Evolutionary conservation across 2,113 vertebrate species (phyloP).

Genomic region (Fulmarus glacialis): DNA sequence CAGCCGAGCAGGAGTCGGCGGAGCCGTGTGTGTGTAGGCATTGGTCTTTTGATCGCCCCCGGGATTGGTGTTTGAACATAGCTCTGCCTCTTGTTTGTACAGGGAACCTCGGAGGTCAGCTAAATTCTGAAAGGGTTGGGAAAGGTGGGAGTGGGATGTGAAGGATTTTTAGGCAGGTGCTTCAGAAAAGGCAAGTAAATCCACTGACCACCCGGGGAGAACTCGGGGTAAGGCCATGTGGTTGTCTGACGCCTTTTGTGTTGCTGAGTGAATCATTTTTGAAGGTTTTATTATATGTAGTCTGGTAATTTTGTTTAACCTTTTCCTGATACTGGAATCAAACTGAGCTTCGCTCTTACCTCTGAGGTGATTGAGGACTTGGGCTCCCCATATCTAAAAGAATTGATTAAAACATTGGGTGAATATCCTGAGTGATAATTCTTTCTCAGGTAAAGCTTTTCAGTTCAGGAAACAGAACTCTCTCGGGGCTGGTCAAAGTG

Average conservation of each 20-base stretch:
- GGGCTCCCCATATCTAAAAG: background rate
- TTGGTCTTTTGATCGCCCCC: rapidly evolving
- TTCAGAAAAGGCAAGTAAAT: background rate
- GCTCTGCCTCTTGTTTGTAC: rapidly evolving
- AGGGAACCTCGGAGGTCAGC: rapidly evolving
- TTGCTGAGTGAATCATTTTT: rapidly evolving
- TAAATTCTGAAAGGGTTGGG: no score
- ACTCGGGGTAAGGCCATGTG: rapidly evolving
- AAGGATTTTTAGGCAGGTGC: background rate
- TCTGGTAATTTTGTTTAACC: background rate
- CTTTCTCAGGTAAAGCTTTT: background rate
- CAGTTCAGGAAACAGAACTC: background rate
- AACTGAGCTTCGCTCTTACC: rapidly evolving
- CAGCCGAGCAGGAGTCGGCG: rapidly evolving
- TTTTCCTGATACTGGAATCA: background rate
- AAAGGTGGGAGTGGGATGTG: no score
- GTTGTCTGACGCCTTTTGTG: rapidly evolving
- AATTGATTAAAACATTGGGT: background rate
- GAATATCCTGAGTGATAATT: background rate
- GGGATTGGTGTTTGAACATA: no score
- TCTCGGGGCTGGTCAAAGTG: rapidly evolving
- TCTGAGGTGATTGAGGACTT: background rate
- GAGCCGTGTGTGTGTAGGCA: rapidly evolving
- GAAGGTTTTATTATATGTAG: background rate
- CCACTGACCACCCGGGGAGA: background rate